Conservation (phyloP, 1,140 invertebrate genomes). For the Heliconius hermathena region DNA sequence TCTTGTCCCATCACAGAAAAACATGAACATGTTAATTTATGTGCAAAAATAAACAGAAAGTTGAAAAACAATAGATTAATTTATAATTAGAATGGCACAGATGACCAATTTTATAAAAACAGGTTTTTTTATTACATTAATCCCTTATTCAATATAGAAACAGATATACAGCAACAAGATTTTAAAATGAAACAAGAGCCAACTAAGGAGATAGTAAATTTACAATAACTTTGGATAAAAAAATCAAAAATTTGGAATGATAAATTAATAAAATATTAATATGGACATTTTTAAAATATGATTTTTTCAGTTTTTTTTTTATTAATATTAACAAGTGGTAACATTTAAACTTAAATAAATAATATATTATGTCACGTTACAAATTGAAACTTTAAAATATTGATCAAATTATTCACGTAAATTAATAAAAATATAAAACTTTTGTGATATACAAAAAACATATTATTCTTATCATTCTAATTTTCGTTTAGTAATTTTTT, state of each 20-base stretch:
- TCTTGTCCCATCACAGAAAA: slow-evolving; percentile 55
- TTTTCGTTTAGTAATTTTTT: slow-evolving; percentile 22
- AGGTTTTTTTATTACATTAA: slow-evolving; percentile 14
- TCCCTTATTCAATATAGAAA: slow-evolving; percentile 1
- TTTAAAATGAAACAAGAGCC: slow-evolving; percentile 7
- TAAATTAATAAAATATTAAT: neutral
- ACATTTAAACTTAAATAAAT: slow-evolving; percentile 17
- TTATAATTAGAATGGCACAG: slow-evolving; percentile 59
- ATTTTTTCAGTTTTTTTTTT: neutral
- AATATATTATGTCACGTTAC: slow-evolving; percentile 6
- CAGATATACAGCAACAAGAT: slow-evolving; percentile 9
- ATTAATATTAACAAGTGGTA: slow-evolving; percentile 11
- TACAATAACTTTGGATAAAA: slow-evolving; percentile 9
- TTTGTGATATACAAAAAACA: slow-evolving; percentile 5
- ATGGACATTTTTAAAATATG: slow-evolving; percentile 5
- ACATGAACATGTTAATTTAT: slow-evolving; percentile 38
- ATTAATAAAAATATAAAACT: slow-evolving; percentile 4
- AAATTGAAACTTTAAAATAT: neutral
- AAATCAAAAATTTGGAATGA: neutral
- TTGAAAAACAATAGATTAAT: slow-evolving; percentile 3
- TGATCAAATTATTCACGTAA: neutral
- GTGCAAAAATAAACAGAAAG: slow-evolving; percentile 28
- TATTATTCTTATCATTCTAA: neutral
- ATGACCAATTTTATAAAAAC: slow-evolving; percentile 40
- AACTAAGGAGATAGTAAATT: neutral